These are phyloP conservation scores for Sesia bembeciformis DNA, from an alignment of 2,888 invertebrate genomes.

Conservation along the genomic window DNA sequence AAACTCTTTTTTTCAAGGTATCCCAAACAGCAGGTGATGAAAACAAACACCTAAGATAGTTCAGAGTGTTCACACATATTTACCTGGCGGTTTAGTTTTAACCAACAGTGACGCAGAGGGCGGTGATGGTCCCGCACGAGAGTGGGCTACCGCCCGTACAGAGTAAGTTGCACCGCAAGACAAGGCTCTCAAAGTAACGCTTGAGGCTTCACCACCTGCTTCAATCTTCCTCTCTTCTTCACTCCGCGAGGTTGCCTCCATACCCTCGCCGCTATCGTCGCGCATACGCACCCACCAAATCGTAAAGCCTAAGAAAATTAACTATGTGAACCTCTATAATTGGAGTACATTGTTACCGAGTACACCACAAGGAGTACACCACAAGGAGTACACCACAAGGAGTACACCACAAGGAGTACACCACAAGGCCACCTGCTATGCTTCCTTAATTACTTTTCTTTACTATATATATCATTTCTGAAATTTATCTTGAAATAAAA, in stretches of 20 bases:
- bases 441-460: too few relatives aligned
- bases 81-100: slow-evolving; percentile 63
- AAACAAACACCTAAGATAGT: background rate
- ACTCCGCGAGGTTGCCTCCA: slow-evolving; percentile 34
- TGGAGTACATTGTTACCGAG: too few relatives aligned
- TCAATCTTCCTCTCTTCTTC: slow-evolving; percentile 56
- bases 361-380: too few relatives aligned
- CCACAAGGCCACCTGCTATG: too few relatives aligned
- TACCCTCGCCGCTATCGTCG: slow-evolving; percentile 45
- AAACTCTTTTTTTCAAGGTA: background rate
- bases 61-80: background rate
- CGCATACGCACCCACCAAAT: slow-evolving; percentile 60
- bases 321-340: too few relatives aligned
- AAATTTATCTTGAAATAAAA: too few relatives aligned
- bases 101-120: slow-evolving; percentile 50
- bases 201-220: slow-evolving; percentile 50
- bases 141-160: slow-evolving; percentile 56
- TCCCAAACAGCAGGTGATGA: background rate
- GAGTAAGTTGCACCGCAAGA: slow-evolving; percentile 61
- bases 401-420: too few relatives aligned
- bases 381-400: too few relatives aligned
- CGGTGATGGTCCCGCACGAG: slow-evolving; percentile 52
- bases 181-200: slow-evolving; percentile 45
- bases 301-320: slow-evolving; percentile 37
- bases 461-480: too few relatives aligned